Base-by-base conservation (phyloP, 2,113 vertebrate species). In the Lamprotornis superbus region DNA sequence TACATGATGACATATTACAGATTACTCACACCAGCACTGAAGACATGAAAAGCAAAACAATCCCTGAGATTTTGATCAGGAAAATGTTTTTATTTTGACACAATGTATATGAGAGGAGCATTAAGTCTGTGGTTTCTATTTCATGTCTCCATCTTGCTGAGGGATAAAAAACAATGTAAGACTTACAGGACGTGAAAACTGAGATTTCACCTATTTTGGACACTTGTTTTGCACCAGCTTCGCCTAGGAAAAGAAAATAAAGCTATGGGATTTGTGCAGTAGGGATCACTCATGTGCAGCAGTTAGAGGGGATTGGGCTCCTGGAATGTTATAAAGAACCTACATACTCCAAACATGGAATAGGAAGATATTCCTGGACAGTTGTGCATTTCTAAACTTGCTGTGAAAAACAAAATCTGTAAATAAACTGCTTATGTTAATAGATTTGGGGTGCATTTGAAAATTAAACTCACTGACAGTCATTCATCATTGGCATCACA, bases 41-140 rank as follows among this genome's bases (percentile, higher is more conserved):
- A 86, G 46, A 83, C 28, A n/a, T 1, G 4, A 23, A 64, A 83
- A 85, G 25, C 14, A 73, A 88, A 95, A 37, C 15, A 67, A 50
- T 68, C 8, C 53, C 15, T 37, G 24, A 21, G 70, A 61, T 50
- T 78, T 55, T 61, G 14, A 30, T 42, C 23, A 81, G 55, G 56
- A 92, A 83, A 88, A 81, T 12, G 7, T 1, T 77, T 94, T 67
- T 30, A n/a, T 74, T 84, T 39, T 59, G 64, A 96, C 82, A 92
- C 47, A 92, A 90, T 75, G 47, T 90, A 42, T 39, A 28, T 69
- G 30, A 91, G 35, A 85, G 83, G 70, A 94, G 31, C 80, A 93
- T 87, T 83, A 91, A 70, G 74, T 91, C 74, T 93, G 63, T 78
- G 73, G 53, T 81, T 94, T 96, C 90, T 86, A 68, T 86, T 93